These are phyloP conservation scores for Brotogeris chrysoptera DNA, from an alignment of 2,797 vertebrate species.

Conservation along the genomic window DNA sequence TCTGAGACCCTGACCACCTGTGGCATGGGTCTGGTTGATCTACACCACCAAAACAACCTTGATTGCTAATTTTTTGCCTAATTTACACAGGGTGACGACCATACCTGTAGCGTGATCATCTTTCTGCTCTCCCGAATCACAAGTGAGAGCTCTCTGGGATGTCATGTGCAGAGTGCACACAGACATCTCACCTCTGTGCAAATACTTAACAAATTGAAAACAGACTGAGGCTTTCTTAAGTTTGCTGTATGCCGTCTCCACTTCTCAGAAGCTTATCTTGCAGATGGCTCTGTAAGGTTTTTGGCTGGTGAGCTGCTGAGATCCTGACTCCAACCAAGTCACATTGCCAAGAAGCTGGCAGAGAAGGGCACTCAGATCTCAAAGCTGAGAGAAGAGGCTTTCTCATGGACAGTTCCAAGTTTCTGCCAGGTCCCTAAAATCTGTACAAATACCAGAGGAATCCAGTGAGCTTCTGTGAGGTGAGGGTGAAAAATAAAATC, in stretches of 20 bases:
- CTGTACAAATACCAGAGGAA: neutral
- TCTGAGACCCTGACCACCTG: neutral
- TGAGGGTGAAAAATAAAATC: neutral
- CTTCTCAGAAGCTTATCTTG: neutral
- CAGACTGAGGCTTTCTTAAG: neutral
- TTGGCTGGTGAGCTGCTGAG: neutral
- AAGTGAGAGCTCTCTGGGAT: neutral
- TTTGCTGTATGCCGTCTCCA: neutral
- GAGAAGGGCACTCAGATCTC: neutral
- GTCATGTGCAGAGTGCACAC: accelerated
- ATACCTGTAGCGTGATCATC: neutral
- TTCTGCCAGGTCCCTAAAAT: neutral
- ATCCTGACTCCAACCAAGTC: neutral
- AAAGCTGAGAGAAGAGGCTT: neutral
- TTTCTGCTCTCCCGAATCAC: neutral
- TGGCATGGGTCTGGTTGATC: neutral
- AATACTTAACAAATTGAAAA: neutral
- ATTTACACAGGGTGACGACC: neutral
- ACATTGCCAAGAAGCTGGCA: neutral
- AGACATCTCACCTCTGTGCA: neutral
- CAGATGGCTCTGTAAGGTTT: neutral
- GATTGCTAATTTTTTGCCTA: neutral
- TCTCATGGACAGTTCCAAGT: neutral
- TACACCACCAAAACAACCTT: neutral
- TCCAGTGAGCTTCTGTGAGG: neutral